phyloP scores from a whole-genome alignment of 2,797 vertebrate species.

The Peromyscus melanophrys region DNA sequence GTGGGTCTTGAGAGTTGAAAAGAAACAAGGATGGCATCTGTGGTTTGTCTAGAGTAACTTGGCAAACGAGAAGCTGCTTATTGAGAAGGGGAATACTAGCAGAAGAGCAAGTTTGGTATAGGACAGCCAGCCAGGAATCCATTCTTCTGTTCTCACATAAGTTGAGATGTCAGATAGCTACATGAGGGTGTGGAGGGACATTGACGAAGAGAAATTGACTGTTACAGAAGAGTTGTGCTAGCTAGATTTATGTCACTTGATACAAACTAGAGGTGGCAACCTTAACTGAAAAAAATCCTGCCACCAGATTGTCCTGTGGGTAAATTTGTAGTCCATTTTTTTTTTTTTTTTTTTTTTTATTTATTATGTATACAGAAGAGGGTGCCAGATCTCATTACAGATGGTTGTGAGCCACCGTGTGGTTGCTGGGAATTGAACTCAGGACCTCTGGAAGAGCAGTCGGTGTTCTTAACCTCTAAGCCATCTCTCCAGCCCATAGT shows the following conservation, averaged over 20 bases:
- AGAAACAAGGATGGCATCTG: background rate
- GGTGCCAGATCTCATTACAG: too few relatives aligned
- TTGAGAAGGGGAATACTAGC: slow-evolving; percentile 6
- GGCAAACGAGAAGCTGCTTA: background rate
- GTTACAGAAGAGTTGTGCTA: background rate
- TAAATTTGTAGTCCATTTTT: background rate
- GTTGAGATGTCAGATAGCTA: background rate
- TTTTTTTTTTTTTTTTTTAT: too few relatives aligned
- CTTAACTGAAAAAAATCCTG: background rate
- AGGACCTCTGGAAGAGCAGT: too few relatives aligned
- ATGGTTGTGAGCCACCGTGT: too few relatives aligned
- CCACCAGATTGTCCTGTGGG: background rate
- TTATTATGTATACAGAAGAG: too few relatives aligned
- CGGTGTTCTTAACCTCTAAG: too few relatives aligned
- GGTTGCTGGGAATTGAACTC: too few relatives aligned
- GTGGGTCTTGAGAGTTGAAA: background rate
- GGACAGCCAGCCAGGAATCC: background rate
- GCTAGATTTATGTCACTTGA: background rate
- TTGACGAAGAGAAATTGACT: background rate
- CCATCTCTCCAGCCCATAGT: too few relatives aligned
- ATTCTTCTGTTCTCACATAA: background rate
- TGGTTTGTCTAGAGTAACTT: background rate
- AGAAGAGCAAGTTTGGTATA: background rate
- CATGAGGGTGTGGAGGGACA: background rate
- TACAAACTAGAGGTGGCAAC: background rate